Base-by-base conservation (phyloP, 1,140 invertebrate species). In the Telenomus remus region DNA sequence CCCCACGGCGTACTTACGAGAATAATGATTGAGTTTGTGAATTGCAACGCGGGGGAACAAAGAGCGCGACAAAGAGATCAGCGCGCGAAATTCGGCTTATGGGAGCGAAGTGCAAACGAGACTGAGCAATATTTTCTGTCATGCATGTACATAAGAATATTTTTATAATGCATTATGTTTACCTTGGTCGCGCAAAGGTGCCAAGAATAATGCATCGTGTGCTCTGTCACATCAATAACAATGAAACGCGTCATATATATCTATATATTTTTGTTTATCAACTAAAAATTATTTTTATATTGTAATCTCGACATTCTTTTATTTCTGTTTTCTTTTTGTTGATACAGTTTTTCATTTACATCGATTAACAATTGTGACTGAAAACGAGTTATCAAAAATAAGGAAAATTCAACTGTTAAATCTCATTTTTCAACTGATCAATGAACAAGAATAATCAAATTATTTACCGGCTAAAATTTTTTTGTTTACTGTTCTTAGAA, bases 101-200 rank as follows among this genome's bases (percentile, higher is more conserved):
- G 49, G 53, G 37, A 64, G 35, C 35, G 19, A 34, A 64, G 71
- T 48, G 16, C 53, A 56, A 47, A 13, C 44, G 9, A 37, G 60
- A 75, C 72, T 69, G 72, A 75, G 44, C 57, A 44, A 46, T 44
- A 59, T 69, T 68, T 47, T 11, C 53, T 53, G 27, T 59, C 59
- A 48, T 49, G 59, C 54, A 64, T 57, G 49, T 59, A 39, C 49
- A 8, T 43, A 49, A 53, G 59, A 63, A 68, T 75, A 69, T 68
- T 75, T 75, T 63, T 75, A 69, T 68, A 75, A 64, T 69, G 65
- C 65, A 57, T 75, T 69, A 47, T 75, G 72, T 69, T 75, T 69
- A 64, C 48, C 72, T 75, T 75, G 72, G 72, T 75, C 53, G 15
- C 72, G 54, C 48, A 65, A 64, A 69, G 72, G 65, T 69, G 72